Evolutionary conservation across 2,113 vertebrate species (phyloP).

Genomic region (Rynchops niger): DNA sequence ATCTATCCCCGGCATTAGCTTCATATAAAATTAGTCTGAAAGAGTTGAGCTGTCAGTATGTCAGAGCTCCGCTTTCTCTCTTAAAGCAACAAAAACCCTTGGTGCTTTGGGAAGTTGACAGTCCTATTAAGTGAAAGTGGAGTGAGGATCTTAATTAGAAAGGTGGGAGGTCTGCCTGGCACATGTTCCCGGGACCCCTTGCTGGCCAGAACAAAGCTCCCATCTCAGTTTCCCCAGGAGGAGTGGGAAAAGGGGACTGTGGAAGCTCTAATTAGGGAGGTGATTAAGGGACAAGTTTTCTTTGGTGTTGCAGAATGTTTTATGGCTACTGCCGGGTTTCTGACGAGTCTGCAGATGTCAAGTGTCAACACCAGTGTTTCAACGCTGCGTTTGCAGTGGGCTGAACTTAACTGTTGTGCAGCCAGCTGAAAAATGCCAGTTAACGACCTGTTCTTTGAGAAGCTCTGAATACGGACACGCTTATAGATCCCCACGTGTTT

Average conservation of each 20-base stretch:
- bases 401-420: not conserved
- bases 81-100: not conserved
- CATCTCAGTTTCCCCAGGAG: not conserved
- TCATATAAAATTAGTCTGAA: not conserved
- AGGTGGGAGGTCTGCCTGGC: not conserved
- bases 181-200: not conserved
- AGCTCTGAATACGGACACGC: not conserved
- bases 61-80: not conserved
- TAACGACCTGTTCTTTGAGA: not conserved
- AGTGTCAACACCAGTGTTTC: not conserved
- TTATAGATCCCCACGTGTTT: not conserved
- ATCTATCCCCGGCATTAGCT: not conserved
- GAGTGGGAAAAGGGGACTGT: not conserved
- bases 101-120: not conserved
- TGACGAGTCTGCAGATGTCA: not conserved
- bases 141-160: conserved; percentile 23
- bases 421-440: not conserved
- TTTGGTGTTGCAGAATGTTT: not conserved
- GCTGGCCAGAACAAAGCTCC: not conserved
- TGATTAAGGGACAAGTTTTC: conserved; percentile 34
- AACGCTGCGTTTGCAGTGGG: not conserved
- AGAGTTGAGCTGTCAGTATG: not conserved
- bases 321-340: not conserved
- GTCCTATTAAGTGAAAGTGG: not conserved
- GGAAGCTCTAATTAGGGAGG: conserved; percentile 37